phyloP scores from a whole-genome alignment of 2,113 vertebrate genomes.

The Aix galericulata region DNA sequence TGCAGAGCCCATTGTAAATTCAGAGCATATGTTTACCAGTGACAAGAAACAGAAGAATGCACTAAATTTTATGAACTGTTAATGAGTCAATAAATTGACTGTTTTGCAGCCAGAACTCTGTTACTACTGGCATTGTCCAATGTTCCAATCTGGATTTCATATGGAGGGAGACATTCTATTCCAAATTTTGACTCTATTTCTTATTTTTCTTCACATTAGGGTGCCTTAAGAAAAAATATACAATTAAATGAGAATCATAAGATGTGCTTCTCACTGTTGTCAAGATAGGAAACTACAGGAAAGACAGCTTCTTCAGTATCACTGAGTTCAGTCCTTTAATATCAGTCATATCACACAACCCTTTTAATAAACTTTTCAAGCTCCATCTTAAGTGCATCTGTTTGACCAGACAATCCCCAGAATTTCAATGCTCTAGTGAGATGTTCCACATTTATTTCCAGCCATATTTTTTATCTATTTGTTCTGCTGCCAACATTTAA shows the following conservation, averaged over 20 bases:
- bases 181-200: slow-evolving; percentile 17
- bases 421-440: neutral
- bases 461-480: neutral
- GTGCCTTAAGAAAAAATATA: neutral
- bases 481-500: neutral
- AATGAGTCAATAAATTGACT: slow-evolving; percentile 78
- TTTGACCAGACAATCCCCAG: neutral
- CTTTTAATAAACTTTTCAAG: neutral
- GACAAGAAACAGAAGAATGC: slow-evolving; percentile 74
- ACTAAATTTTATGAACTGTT: slow-evolving; percentile 78
- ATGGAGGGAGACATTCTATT: slow-evolving; percentile 42
- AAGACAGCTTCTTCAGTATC: neutral
- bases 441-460: neutral
- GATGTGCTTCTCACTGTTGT: neutral
- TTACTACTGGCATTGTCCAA: slow-evolving; percentile 66
- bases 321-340: neutral
- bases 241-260: neutral
- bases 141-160: slow-evolving; percentile 69
- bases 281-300: neutral
- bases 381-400: neutral
- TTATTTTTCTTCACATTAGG: neutral
- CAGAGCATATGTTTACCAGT: slow-evolving; percentile 75
- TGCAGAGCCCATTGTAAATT: slow-evolving; percentile 72
- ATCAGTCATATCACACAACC: neutral
- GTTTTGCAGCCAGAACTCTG: slow-evolving; percentile 72